Evolutionary conservation across 2,113 vertebrate genomes (phyloP).

Genomic region (Puffinus mauretanicus): DNA sequence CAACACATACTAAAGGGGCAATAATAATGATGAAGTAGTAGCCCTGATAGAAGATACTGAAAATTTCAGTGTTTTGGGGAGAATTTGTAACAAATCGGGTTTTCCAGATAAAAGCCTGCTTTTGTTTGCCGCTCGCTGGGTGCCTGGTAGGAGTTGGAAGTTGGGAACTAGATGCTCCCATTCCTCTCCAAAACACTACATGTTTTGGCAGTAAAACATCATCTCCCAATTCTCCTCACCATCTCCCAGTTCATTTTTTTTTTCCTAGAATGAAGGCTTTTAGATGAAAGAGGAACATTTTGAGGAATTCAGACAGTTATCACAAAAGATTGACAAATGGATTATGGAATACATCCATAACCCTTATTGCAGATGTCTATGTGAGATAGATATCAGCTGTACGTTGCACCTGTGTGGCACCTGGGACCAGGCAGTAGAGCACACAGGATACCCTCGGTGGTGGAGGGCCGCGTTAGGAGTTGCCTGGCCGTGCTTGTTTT

Average conservation of each 20-base stretch:
- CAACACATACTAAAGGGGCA: neutral
- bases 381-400: neutral
- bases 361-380: neutral
- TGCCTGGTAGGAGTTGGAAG: neutral
- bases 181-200: neutral
- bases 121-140: neutral
- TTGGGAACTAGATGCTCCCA: neutral
- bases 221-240: neutral
- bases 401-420: too few relatives aligned
- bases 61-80: neutral
- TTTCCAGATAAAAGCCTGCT: neutral
- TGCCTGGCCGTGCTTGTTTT: neutral
- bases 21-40: neutral
- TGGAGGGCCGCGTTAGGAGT: neutral
- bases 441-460: fast-evolving
- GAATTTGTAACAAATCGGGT: neutral
- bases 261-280: neutral
- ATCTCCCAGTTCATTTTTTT: neutral
- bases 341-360: neutral
- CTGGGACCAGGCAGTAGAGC: neutral
- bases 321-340: neutral
- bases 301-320: neutral
- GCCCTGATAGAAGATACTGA: neutral
- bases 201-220: neutral
- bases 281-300: neutral